Evolutionary conservation across 1,140 invertebrate species (phyloP).

Genomic region (Hormaphis cornu): DNA sequence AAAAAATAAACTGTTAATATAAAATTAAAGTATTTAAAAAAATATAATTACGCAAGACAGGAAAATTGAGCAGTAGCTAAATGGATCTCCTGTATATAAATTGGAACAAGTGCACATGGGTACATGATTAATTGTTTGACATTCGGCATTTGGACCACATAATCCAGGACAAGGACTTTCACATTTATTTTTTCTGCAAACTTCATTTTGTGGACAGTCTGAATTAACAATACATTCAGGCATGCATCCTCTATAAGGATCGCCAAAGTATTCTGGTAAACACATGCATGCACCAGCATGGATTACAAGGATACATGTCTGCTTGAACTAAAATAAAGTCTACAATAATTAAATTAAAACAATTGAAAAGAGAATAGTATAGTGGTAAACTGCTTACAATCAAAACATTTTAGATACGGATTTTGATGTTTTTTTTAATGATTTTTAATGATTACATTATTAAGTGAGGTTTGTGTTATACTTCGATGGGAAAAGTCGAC

Average conservation of each 20-base stretch:
- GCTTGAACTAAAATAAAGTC: constrained; percentile 32
- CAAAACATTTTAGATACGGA: too few species aligned
- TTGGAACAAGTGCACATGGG: constrained; percentile 60
- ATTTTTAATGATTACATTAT: too few species aligned
- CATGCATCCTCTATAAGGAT: constrained; percentile 62
- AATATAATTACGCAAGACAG: constrained; percentile 36
- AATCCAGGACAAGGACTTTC: constrained; percentile 65
- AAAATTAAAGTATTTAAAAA: not conserved
- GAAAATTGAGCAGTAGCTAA: constrained; percentile 52
- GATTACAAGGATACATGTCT: constrained; percentile 44
- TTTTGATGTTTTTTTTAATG: too few species aligned
- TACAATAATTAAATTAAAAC: too few species aligned
- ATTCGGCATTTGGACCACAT: constrained; percentile 64
- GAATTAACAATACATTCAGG: constrained; percentile 63
- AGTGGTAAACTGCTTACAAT: too few species aligned
- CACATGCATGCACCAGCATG: constrained; percentile 59
- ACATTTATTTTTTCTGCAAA: constrained; percentile 65
- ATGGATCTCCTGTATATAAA: constrained; percentile 66
- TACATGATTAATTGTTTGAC: constrained; percentile 61
- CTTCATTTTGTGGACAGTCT: constrained; percentile 60
- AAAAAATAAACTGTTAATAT: too few species aligned
- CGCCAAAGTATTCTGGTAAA: constrained; percentile 57
- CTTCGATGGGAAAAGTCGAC: too few species aligned
- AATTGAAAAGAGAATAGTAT: too few species aligned
- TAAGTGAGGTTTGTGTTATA: too few species aligned